Conservation (phyloP, 2,888 invertebrate species). For the Epistrophella euchroma region DNA sequence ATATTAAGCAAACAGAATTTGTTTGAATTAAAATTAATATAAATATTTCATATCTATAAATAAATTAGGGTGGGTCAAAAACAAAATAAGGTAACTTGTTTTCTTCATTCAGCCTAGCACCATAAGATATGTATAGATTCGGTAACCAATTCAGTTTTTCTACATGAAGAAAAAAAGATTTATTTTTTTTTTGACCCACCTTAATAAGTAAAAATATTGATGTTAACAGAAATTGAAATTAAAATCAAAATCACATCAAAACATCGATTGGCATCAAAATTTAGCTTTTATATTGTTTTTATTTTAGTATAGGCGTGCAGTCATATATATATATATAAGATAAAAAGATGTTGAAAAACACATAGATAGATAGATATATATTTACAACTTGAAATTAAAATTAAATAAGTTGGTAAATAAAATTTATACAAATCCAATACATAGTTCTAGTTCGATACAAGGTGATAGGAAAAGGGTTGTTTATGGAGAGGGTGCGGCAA, state of each 20-base stretch:
- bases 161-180: not conserved
- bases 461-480: not conserved
- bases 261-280: conserved; percentile 73
- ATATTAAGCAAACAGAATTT: not conserved
- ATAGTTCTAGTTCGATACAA: conserved; percentile 50
- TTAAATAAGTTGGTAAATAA: not conserved
- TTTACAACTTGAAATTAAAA: conserved; percentile 45
- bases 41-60: too few species aligned
- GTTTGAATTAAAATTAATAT: not conserved
- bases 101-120: too few species aligned
- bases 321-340: conserved; percentile 30
- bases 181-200: not conserved
- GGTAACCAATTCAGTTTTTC: too few species aligned
- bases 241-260: conserved; percentile 61
- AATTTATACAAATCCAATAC: conserved; percentile 35
- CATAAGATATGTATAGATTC: too few species aligned
- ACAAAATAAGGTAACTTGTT: too few species aligned
- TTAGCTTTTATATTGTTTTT: conserved; percentile 43
- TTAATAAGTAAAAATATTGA: not conserved
- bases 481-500: not conserved
- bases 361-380: conserved; percentile 53
- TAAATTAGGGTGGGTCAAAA: not conserved
- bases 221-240: too few species aligned
- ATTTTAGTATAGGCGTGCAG: conserved; percentile 61
- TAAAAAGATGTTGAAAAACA: conserved; percentile 50